These are phyloP conservation scores for Spinus olivaceus DNA, from an alignment of 2,797 vertebrate species.

Conservation along the genomic window DNA sequence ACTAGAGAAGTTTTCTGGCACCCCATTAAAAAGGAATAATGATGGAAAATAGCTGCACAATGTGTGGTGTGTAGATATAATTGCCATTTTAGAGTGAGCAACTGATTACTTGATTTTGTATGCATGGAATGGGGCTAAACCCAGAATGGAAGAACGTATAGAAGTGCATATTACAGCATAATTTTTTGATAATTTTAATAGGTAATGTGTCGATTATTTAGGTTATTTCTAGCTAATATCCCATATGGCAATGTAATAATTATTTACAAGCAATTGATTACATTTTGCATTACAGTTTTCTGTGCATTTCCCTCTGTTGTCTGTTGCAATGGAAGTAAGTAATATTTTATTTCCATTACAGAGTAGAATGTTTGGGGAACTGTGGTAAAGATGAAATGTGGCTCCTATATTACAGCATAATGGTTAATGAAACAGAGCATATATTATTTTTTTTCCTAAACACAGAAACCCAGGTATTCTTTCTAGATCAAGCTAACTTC, in stretches of 20 bases:
- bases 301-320: not conserved
- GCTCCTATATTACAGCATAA: not conserved
- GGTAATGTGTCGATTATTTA: not conserved
- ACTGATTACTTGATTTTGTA: not conserved
- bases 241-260: not conserved
- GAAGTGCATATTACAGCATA: not conserved
- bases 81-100: not conserved
- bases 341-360: not conserved
- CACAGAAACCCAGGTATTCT: not conserved
- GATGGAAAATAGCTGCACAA: not conserved
- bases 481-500: slow-evolving; percentile 21
- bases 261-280: not conserved
- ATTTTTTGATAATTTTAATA: not conserved
- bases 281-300: not conserved
- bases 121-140: not conserved
- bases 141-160: not conserved
- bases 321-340: not conserved
- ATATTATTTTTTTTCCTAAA: slow-evolving; percentile 9
- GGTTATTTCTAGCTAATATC: not conserved
- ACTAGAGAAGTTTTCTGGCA: not conserved
- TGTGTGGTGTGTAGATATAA: not conserved
- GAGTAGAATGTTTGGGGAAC: not conserved
- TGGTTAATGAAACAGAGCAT: not conserved
- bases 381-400: not conserved
- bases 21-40: not conserved